Conservation (phyloP, 64 coral and sea anemone species). For the Acropora tenuis region DNA sequence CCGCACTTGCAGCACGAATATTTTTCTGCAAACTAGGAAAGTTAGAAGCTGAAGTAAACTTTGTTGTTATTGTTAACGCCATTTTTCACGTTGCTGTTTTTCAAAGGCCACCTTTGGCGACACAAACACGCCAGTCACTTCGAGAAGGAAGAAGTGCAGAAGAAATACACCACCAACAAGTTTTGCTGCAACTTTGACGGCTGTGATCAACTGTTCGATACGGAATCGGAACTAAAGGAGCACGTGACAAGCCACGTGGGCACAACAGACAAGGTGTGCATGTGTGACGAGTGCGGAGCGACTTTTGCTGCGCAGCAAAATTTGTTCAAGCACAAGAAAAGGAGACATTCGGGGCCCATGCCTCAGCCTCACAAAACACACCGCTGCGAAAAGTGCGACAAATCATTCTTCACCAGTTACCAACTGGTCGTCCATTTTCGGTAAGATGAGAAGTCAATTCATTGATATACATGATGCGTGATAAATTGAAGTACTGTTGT, state of each 20-base stretch:
- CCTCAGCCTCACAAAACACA: not conserved
- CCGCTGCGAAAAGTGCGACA: constrained; percentile 68
- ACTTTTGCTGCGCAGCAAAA: constrained; percentile 69
- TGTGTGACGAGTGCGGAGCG: constrained; percentile 71
- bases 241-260: constrained; percentile 38
- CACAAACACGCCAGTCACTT: constrained; percentile 87
- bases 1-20: no score
- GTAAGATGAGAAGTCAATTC: not conserved
- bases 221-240: constrained; percentile 50
- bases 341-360: constrained; percentile 46
- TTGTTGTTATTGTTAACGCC: not conserved
- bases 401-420: constrained; percentile 59
- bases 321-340: constrained; percentile 61
- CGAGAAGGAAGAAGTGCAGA: constrained; percentile 77
- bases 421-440: constrained; percentile 74
- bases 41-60: no score
- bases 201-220: constrained; percentile 45
- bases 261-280: constrained; percentile 41
- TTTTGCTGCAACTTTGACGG: constrained; percentile 59
- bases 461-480: not conserved
- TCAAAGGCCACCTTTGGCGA: constrained; percentile 85
- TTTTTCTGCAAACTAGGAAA: no score
- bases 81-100: not conserved
- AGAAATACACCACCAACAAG: constrained; percentile 50
- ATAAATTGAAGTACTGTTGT: no score